phyloP scores from a whole-genome alignment of 2,797 vertebrate genomes.

The Tadarida brasiliensis region DNA sequence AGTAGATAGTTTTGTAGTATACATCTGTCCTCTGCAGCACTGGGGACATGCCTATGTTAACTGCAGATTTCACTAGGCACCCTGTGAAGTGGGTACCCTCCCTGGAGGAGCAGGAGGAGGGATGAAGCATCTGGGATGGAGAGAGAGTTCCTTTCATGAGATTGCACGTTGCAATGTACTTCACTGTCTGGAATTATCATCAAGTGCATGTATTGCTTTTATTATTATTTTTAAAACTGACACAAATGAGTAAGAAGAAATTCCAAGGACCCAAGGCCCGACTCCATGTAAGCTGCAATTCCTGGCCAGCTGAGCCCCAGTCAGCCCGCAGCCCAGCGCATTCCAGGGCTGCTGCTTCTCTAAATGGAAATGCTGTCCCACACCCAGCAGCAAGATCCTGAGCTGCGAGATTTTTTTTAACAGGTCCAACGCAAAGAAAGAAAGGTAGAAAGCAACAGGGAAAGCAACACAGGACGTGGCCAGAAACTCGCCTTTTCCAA shows the following conservation, averaged over 20 bases:
- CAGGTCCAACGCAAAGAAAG: neutral
- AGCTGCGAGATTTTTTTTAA: neutral
- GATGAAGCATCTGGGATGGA: neutral
- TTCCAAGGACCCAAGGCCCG: neutral
- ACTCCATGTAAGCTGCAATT: slow-evolving; percentile 34
- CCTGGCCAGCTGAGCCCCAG: slow-evolving; percentile 2
- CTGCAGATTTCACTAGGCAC: neutral
- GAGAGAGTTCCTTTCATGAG: neutral
- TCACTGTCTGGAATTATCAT: neutral
- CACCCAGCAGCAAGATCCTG: neutral
- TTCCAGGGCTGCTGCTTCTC: slow-evolving; percentile 73
- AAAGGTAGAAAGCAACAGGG: neutral
- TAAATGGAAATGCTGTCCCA: slow-evolving; percentile 69
- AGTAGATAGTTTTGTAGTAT: neutral
- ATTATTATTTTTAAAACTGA: neutral
- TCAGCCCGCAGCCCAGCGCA: slow-evolving; percentile 14
- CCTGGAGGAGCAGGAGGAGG: no score
- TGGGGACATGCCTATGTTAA: neutral
- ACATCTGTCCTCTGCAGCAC: neutral
- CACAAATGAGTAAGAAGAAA: neutral
- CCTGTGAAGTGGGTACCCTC: neutral
- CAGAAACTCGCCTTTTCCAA: neutral
- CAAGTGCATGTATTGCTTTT: neutral
- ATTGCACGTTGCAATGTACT: no score
- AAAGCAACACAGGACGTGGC: neutral